Conservation (phyloP, 2,113 vertebrate genomes). For the Eubucco bourcierii region DNA sequence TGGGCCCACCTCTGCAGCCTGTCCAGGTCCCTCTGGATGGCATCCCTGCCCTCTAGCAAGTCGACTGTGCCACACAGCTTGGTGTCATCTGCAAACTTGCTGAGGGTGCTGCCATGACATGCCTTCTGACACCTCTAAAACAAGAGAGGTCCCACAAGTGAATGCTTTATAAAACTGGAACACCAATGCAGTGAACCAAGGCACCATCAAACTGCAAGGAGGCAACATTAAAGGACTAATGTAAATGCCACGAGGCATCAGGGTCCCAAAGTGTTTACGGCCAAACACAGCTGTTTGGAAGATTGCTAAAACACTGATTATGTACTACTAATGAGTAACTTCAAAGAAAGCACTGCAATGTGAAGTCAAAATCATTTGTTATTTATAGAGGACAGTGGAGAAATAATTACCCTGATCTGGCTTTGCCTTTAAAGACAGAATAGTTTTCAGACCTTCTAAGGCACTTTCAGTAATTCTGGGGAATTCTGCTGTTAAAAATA, state of each 20-base stretch:
- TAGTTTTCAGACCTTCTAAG: neutral
- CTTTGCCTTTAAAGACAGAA: neutral
- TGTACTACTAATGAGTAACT: neutral
- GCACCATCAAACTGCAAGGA: neutral
- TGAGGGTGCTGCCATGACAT: too few species aligned
- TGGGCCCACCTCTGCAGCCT: too few species aligned
- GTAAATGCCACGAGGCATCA: fast-evolving
- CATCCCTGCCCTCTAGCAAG: too few species aligned
- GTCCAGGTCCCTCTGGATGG: too few species aligned
- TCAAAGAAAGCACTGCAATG: neutral
- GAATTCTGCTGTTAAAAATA: neutral
- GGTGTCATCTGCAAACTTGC: too few species aligned
- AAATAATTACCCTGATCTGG: neutral
- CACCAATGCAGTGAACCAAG: neutral
- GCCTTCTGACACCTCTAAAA: neutral
- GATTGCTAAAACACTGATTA: neutral
- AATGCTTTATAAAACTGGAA: neutral
- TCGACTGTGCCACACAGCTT: too few species aligned
- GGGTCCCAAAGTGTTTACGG: neutral
- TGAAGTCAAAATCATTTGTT: neutral
- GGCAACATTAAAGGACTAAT: neutral
- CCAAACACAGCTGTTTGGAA: neutral
- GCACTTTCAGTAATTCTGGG: neutral
- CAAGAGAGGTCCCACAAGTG: neutral
- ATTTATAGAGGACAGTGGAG: neutral